Evolutionary conservation across 2,797 vertebrate genomes (phyloP).

Genomic region (Paedocypris micromegethes): DNA sequence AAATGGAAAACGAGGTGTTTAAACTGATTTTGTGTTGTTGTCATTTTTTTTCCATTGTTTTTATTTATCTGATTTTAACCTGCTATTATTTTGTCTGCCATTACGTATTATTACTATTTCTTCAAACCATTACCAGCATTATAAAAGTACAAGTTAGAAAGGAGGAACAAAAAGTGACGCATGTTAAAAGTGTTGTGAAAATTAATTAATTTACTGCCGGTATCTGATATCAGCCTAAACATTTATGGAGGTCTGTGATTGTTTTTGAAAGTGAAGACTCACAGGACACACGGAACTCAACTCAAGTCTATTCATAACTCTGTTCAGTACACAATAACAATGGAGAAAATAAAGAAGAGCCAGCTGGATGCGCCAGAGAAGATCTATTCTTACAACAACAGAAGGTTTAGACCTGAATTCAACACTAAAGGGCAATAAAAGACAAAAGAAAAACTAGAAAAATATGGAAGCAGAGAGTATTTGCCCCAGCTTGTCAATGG

Average conservation of each 20-base stretch:
- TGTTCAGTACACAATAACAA: constrained; percentile 20
- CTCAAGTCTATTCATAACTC: constrained; percentile 24
- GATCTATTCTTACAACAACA: constrained; percentile 34
- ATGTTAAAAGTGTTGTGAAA: constrained; percentile 41
- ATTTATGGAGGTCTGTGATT: constrained; percentile 14
- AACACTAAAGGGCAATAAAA: constrained; percentile 9
- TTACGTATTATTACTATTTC: too few species aligned
- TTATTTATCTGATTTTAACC: constrained; percentile 60
- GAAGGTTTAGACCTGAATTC: constrained; percentile 14
- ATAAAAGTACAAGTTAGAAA: constrained; percentile 41
- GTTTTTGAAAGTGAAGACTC: constrained; percentile 14
- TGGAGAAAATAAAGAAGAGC: constrained; percentile 5
- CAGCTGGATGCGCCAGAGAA: constrained; percentile 5
- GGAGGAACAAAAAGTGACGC: constrained; percentile 38
- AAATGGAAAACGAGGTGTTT: constrained; percentile 38
- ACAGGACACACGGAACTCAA: constrained; percentile 23
- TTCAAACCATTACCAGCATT: constrained; percentile 21
- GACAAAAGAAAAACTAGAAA: neutral
- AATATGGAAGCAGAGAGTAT: constrained; percentile 5
- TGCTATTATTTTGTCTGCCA: constrained; percentile 41
- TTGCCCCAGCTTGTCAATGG: constrained; percentile 5
- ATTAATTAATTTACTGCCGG: constrained; percentile 28
- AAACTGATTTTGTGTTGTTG: too few species aligned
- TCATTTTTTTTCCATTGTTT: too few species aligned
- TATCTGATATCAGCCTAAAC: constrained; percentile 12